Conservation (phyloP, 2,888 invertebrate species). For the Drosophila maculinotata region DNA sequence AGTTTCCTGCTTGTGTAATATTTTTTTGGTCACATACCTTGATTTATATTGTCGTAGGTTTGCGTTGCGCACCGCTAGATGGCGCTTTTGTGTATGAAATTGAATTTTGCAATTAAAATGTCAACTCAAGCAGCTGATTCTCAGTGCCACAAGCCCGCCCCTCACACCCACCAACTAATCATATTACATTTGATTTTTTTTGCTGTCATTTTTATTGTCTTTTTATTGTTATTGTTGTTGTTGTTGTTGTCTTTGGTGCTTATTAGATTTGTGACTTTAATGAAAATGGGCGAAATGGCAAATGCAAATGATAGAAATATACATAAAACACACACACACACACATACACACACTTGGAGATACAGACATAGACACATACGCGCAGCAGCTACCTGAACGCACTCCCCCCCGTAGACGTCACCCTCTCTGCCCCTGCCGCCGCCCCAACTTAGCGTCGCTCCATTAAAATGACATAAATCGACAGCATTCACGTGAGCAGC, state of each 20-base stretch:
- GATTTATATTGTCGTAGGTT: no score
- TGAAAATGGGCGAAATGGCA: constrained; percentile 14
- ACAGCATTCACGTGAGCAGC: constrained; percentile 52
- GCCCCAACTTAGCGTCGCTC: constrained; percentile 39
- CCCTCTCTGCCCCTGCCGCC: no score
- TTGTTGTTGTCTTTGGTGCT: constrained; percentile 20
- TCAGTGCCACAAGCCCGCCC: neutral
- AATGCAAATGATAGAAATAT: constrained; percentile 15
- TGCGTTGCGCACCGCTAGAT: neutral
- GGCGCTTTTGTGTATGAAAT: constrained; percentile 5
- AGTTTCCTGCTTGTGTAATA: neutral
- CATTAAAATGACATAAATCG: constrained; percentile 67
- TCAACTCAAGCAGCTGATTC: neutral
- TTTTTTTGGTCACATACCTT: neutral
- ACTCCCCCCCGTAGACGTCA: neutral
- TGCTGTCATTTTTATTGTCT: constrained; percentile 8
- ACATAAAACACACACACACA: constrained; percentile 28
- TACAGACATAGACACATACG: no score
- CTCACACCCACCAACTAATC: neutral
- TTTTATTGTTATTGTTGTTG: constrained; percentile 9
- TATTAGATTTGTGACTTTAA: constrained; percentile 42
- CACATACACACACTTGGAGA: neutral
- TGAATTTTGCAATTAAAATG: neutral
- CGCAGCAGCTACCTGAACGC: neutral
- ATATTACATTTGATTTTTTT: constrained; percentile 11